Evolutionary conservation across 1,140 invertebrate species (phyloP).

Genomic region (Episyrphus balteatus): DNA sequence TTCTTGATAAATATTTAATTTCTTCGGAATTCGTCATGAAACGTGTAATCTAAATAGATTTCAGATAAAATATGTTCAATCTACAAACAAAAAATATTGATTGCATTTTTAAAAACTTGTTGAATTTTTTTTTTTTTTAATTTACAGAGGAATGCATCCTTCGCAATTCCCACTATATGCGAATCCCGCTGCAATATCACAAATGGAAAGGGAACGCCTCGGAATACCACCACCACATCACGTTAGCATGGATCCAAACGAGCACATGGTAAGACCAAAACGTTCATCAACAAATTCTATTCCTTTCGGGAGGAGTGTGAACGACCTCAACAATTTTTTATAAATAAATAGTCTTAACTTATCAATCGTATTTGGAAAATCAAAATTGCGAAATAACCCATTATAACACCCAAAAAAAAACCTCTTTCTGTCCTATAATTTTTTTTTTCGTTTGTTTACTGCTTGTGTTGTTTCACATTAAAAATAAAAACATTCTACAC

Average conservation of each 20-base stretch:
- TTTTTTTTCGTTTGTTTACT: constrained; percentile 7
- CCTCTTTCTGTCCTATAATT: constrained; percentile 12
- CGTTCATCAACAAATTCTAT: neutral
- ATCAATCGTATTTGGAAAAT: constrained; percentile 37
- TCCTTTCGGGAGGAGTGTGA: no score
- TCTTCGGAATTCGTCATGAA: no score
- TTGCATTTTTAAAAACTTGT: neutral
- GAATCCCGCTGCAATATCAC: constrained; percentile 57
- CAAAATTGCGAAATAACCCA: neutral
- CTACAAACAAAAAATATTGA: neutral
- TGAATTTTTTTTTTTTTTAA: constrained; percentile 9
- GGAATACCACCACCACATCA: constrained; percentile 58
- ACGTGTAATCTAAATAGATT: no score
- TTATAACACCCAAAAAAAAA: constrained; percentile 11
- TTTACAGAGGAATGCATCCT: constrained; percentile 43
- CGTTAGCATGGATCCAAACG: constrained; percentile 45
- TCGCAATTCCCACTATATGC: constrained; percentile 48
- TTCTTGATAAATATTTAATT: no score
- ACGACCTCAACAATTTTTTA: neutral
- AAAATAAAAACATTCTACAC: constrained; percentile 11
- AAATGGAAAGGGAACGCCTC: constrained; percentile 76
- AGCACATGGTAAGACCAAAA: constrained; percentile 42
- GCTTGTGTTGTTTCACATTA: constrained; percentile 7
- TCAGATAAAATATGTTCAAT: no score
- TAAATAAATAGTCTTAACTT: constrained; percentile 5